Evolutionary conservation across 2,113 vertebrate genomes (phyloP).

Genomic region (Cephalophus harveyi): DNA sequence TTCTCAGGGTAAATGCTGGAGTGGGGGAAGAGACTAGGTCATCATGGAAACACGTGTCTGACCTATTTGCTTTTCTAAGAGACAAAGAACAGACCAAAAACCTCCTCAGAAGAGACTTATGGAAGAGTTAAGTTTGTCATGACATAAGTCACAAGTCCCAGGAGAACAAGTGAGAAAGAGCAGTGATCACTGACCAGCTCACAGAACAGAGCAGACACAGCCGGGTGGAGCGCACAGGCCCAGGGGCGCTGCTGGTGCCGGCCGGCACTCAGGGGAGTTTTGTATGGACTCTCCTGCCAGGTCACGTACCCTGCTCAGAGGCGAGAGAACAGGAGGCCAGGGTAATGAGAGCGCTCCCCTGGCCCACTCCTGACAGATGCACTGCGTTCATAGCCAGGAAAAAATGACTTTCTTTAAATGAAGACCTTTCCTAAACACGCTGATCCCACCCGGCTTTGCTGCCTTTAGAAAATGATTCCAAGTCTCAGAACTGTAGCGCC

Average conservation of each 20-base stretch:
- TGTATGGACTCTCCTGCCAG: background rate
- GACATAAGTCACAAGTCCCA: background rate
- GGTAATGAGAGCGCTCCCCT: background rate
- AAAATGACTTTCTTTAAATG: background rate
- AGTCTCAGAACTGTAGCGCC: background rate
- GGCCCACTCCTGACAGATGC: background rate
- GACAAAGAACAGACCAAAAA: background rate
- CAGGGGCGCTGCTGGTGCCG: background rate
- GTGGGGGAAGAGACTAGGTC: background rate
- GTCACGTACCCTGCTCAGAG: background rate
- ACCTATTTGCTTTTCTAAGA: background rate
- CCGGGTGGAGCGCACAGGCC: accelerated
- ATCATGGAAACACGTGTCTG: background rate
- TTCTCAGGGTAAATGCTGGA: background rate
- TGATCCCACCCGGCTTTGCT: background rate
- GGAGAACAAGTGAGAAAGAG: background rate
- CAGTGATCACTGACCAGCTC: background rate
- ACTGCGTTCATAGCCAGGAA: background rate
- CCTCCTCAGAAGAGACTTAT: no score
- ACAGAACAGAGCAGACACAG: background rate
- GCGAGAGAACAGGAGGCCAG: background rate
- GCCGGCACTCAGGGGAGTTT: background rate
- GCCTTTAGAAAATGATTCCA: background rate
- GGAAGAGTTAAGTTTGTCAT: background rate
- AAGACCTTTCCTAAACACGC: background rate